Percentiles rank a stretch among this genome's conserved stretches.
These are phyloP conservation scores for Cebus imitator DNA, from an alignment of 2,113 vertebrate species.

Conservation along the genomic window DNA sequence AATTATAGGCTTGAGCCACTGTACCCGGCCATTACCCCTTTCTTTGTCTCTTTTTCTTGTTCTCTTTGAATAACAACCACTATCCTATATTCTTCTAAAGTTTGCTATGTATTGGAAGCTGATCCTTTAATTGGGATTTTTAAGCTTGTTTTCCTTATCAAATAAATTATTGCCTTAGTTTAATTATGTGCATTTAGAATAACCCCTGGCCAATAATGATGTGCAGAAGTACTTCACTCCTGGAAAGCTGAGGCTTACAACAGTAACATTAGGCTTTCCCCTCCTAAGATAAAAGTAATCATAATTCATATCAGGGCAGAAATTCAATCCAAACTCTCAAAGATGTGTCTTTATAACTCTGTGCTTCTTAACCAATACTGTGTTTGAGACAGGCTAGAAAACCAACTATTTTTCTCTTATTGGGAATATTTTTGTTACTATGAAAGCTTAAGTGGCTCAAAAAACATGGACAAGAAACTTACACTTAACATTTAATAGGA, in stretches of 20 bases:
- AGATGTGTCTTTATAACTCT: neutral
- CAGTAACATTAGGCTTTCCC: neutral
- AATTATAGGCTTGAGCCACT: too few species aligned
- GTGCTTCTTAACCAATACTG: neutral
- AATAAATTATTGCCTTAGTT: neutral
- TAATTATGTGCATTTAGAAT: slow-evolving; percentile 5
- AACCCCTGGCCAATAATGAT: neutral
- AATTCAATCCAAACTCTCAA: neutral
- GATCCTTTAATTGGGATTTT: neutral
- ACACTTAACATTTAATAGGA: neutral
- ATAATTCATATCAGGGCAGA: neutral
- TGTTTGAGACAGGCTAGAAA: neutral
- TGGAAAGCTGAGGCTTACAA: neutral
- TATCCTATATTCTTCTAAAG: neutral
- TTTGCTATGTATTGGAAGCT: neutral
- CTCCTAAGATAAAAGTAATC: neutral
- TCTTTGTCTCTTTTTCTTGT: neutral
- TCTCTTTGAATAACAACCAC: neutral
- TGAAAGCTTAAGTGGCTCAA: neutral
- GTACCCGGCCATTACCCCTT: neutral
- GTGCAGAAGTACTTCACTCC: neutral
- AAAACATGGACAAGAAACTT: neutral
- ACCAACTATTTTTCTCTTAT: neutral
- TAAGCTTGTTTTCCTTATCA: neutral
- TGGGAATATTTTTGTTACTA: neutral